These are phyloP conservation scores for Cyprinus carpio DNA, from an alignment of 2,113 vertebrate species.

Conservation along the genomic window DNA sequence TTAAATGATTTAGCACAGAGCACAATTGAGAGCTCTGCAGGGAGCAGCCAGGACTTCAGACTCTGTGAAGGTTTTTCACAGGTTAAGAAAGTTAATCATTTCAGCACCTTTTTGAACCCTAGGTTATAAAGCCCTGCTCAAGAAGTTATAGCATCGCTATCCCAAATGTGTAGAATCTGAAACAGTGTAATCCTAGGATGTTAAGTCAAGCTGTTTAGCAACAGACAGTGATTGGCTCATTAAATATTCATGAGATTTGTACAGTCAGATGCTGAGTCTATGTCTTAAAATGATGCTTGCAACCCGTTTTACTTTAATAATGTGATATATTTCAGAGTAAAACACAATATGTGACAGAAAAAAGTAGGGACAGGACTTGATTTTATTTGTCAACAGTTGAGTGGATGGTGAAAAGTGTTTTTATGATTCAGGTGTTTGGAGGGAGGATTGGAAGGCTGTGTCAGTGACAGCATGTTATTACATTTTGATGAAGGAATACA, in stretches of 20 bases:
- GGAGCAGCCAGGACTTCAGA: neutral
- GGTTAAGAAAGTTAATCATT: neutral
- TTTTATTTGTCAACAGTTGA: neutral
- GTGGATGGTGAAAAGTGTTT: neutral
- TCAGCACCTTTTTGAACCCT: too few relatives aligned
- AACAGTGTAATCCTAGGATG: neutral
- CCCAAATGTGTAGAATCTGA: neutral
- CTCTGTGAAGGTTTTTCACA: neutral
- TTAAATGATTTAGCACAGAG: slow-evolving; percentile 20
- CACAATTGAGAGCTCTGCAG: neutral
- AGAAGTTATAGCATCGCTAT: neutral
- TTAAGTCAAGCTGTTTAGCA: neutral
- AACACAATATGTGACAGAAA: too few relatives aligned
- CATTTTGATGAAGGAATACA: too few relatives aligned
- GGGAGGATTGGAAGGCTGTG: neutral
- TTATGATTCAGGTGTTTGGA: neutral
- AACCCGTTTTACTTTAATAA: too few relatives aligned
- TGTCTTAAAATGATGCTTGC: too few relatives aligned
- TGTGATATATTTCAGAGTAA: too few relatives aligned
- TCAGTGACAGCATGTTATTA: too few relatives aligned
- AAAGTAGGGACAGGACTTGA: neutral
- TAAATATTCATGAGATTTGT: neutral
- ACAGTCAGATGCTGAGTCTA: neutral
- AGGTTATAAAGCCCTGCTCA: neutral
- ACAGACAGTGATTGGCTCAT: neutral